Conservation (phyloP, 2,888 invertebrate species). For the Cephus runcator region DNA sequence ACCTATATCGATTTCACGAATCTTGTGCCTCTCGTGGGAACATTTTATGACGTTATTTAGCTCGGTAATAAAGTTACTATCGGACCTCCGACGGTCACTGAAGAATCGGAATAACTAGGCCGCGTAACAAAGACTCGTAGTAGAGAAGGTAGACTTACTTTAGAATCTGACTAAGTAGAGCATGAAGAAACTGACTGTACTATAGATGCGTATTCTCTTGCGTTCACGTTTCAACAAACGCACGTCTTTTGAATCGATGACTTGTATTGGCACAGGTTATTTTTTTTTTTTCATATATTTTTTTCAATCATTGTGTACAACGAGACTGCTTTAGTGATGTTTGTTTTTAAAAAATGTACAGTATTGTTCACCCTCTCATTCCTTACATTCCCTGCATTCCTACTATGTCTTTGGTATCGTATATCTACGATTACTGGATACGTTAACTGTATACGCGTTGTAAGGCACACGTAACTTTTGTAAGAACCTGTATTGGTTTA, state of each 20-base stretch:
- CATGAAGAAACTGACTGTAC: slow-evolving; percentile 44
- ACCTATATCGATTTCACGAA: not conserved
- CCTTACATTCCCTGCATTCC: not conserved
- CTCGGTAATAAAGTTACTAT: not conserved
- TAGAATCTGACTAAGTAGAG: slow-evolving; percentile 47
- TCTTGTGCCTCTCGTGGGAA: not conserved
- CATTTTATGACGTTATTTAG: not conserved
- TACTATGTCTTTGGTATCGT: not conserved
- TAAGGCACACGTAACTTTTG: not conserved
- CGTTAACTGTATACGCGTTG: not conserved
- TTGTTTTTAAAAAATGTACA: not conserved
- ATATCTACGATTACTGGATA: not conserved
- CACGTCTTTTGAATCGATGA: not conserved
- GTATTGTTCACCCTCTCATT: not conserved
- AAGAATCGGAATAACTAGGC: slow-evolving; percentile 21
- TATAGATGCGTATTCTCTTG: not conserved
- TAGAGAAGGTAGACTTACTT: not conserved
- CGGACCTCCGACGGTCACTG: not conserved
- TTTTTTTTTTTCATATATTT: too few species aligned
- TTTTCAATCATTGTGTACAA: not conserved
- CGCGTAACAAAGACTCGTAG: slow-evolving; percentile 29
- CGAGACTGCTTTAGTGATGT: not conserved
- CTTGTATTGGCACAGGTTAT: not conserved
- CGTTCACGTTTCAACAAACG: not conserved
- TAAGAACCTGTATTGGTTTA: not conserved